A percentile compares a stretch with the other conserved stretches of the same genome.
phyloP scores from a whole-genome alignment of 2,888 invertebrate genomes.

The Megamerina dolium region DNA sequence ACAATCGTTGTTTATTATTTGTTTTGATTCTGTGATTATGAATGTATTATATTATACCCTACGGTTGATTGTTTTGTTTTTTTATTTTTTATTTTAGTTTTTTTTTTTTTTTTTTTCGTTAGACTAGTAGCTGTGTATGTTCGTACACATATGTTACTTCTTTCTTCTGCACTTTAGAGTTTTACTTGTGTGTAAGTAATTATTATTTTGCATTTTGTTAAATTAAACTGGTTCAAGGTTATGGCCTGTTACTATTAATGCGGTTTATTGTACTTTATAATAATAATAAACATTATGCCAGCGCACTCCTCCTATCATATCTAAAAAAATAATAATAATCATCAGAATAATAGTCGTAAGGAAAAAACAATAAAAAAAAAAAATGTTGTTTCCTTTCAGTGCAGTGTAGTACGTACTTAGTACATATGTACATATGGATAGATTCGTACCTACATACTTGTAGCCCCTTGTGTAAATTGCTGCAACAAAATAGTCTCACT shows the following conservation, averaged over 20 bases:
- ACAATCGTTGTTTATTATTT: constrained; percentile 21
- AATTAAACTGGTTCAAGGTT: constrained; percentile 42
- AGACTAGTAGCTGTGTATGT: too few relatives aligned
- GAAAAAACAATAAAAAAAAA: constrained; percentile 12
- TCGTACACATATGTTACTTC: too few relatives aligned
- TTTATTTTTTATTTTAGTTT: too few relatives aligned
- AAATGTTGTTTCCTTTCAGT: too few relatives aligned
- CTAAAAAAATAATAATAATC: not conserved
- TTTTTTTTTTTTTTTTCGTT: too few relatives aligned
- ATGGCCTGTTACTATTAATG: constrained; percentile 35
- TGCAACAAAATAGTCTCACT: too few relatives aligned
- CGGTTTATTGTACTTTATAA: constrained; percentile 36
- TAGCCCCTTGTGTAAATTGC: too few relatives aligned
- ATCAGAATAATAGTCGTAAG: not conserved
- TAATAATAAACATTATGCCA: not conserved
- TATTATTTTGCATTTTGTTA: not conserved
- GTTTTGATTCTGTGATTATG: constrained; percentile 22
- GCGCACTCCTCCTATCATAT: not conserved
- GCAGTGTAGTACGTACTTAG: too few relatives aligned
- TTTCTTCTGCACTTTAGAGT: too few relatives aligned
- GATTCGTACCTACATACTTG: too few relatives aligned
- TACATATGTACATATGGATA: too few relatives aligned
- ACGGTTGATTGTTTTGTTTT: constrained; percentile 18
- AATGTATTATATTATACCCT: constrained; percentile 43
- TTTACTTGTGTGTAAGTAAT: too few relatives aligned